phyloP scores from a whole-genome alignment of 2,888 invertebrate genomes.

The Pandemis corylana region DNA sequence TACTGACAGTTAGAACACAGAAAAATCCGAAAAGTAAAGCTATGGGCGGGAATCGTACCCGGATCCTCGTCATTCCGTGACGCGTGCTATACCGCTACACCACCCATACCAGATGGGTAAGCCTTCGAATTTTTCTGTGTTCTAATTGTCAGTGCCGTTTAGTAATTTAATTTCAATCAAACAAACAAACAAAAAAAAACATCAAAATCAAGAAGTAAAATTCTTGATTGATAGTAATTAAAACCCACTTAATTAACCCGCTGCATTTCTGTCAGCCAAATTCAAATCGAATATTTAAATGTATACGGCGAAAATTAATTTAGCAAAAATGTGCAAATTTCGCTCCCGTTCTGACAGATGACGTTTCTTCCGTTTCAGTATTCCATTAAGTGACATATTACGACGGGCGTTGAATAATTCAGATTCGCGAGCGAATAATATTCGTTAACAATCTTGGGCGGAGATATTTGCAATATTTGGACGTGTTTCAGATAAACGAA shows the following conservation, averaged over 20 bases:
- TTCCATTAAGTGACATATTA: conserved; percentile 41
- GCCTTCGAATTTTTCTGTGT: no score
- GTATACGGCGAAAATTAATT: conserved; percentile 25
- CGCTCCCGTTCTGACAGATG: conserved; percentile 28
- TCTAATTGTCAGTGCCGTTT: no score
- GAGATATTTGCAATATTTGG: background rate
- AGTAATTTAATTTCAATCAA: no score
- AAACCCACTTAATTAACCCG: background rate
- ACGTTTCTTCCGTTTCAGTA: conserved; percentile 33
- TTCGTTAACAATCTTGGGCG: conserved; percentile 9
- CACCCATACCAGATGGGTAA: no score
- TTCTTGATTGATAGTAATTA: background rate
- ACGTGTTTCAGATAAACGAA: background rate
- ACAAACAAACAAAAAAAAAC: no score
- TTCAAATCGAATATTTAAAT: conserved; percentile 10
- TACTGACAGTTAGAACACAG: no score
- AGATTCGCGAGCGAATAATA: conserved; percentile 9
- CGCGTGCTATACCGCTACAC: no score
- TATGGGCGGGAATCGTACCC: no score
- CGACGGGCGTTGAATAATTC: conserved; percentile 23
- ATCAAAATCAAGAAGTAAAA: no score
- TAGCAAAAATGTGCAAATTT: conserved; percentile 23
- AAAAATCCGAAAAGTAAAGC: no score
- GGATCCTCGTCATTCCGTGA: no score
- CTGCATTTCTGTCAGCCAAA: background rate